These are phyloP conservation scores for Orthosia incerta DNA, from an alignment of 2,888 invertebrate species.

Conservation along the genomic window DNA sequence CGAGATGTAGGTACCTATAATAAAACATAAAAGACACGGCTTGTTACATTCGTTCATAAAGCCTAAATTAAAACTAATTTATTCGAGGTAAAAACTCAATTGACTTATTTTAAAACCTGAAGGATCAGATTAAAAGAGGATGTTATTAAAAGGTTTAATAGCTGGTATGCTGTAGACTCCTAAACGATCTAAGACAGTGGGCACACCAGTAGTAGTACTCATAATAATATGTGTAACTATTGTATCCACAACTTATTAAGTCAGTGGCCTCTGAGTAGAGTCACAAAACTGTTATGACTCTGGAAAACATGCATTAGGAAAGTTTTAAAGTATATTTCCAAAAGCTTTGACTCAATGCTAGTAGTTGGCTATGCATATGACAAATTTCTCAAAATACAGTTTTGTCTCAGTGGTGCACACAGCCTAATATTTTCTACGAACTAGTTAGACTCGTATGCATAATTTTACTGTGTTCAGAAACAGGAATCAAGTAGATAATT, in stretches of 20 bases:
- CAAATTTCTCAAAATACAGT: too few species aligned
- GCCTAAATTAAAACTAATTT: too few species aligned
- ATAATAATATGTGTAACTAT: background rate
- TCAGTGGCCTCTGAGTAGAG: too few species aligned
- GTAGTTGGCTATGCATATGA: too few species aligned
- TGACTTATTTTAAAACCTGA: background rate
- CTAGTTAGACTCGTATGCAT: constrained; percentile 38
- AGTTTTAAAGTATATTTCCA: background rate
- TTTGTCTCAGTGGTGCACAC: background rate
- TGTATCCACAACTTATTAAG: background rate
- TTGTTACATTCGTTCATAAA: background rate
- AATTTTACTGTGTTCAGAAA: constrained; percentile 29
- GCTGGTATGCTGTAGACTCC: constrained; percentile 35
- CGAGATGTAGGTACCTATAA: background rate
- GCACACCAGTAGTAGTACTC: constrained; percentile 2
- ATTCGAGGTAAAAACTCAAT: background rate
- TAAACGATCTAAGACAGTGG: constrained; percentile 26
- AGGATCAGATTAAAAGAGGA: background rate
- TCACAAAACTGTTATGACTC: background rate
- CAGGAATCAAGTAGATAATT: constrained; percentile 22
- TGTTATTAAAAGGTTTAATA: constrained; percentile 17
- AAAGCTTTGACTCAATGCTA: background rate
- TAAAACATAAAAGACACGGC: background rate
- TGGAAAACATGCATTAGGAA: background rate
- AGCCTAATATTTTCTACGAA: constrained; percentile 38